phyloP scores from a whole-genome alignment of 1,140 invertebrate species.

The Pseudomyrmex sp. region DNA sequence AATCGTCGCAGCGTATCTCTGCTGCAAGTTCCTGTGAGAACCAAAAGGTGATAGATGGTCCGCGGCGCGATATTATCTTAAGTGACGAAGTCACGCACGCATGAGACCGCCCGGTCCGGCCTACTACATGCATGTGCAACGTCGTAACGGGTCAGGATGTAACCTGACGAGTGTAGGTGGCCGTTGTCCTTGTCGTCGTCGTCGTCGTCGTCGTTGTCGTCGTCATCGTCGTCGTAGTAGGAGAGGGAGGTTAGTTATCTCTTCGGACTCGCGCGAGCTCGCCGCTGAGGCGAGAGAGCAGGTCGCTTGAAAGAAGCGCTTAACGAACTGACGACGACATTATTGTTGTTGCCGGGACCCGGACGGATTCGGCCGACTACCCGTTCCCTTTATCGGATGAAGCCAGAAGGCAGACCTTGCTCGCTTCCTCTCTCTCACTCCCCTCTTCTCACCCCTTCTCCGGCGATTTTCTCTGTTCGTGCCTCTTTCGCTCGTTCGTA shows the following conservation, averaged over 20 bases:
- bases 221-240: conserved; percentile 4
- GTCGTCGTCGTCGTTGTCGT: conserved; percentile 4
- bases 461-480: conserved; percentile 61
- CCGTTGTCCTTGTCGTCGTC: background rate
- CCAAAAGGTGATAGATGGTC: conserved; percentile 71
- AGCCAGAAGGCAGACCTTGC: conserved; percentile 71
- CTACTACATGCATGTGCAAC: conserved; percentile 56
- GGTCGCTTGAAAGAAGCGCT: conserved; percentile 76
- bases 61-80: conserved; percentile 72
- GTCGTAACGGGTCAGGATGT: conserved; percentile 65
- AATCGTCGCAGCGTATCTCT: conserved; percentile 22
- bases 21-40: conserved; percentile 33
- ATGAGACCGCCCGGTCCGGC: conserved; percentile 45
- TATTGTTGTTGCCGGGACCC: conserved; percentile 77
- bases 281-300: conserved; percentile 55
- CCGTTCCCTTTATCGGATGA: conserved; percentile 80
- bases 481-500: conserved; percentile 33
- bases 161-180: conserved; percentile 58
- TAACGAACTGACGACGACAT: conserved; percentile 80
- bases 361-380: conserved; percentile 73
- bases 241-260: conserved; percentile 66
- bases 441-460: background rate
- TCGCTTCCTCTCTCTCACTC: conserved; percentile 23
- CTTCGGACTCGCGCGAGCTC: conserved; percentile 45
- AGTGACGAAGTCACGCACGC: conserved; percentile 75